Evolutionary conservation across 2,797 vertebrate genomes (phyloP), one percentile per base, ranked within the genome.

Genomic region (Protonibea diacanthus): DNA sequence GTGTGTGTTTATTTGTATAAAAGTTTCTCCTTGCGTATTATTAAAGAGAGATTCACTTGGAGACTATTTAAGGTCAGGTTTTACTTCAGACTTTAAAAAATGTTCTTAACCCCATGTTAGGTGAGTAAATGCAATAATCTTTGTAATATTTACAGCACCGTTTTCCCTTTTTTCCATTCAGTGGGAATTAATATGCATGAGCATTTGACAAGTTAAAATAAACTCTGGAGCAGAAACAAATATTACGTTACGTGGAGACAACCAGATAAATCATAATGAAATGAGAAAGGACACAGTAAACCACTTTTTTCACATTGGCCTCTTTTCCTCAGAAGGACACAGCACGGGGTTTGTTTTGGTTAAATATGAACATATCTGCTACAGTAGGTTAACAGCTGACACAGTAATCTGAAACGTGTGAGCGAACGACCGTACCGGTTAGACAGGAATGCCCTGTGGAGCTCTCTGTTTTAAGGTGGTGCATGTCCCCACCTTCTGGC

Each of bases 401-500:
- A 1, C 40, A 38, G 27, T 51, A 44, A 74, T 47, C 29, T 56
- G 23, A 77, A 44, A 48, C 52, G 11, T 38, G 21, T 61, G 55
- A 52, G n/a, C 38, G 45, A 18, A 70, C 45, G 11, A 55, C 12
- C 68, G 6, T 23, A 53, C 29, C 12, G 3, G 62, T 44, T 38
- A 48, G 42, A 67, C 33, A 20, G 29, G 29, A 76, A 20, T 20
- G 40, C 48, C 44, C 25, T 17, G 52, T 14, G 7, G 7, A 56
- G 9, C 8, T 1, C 18, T 57, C 25, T 27, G 1, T 66, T 49
- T 65, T 33, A 25, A 61, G 44, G 14, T 51, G 18, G 20, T 48
- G 47, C 14, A 18, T 71, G 64, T 69, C 71, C 0, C 69, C 87
- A 76, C 38, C 86, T n/a, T n/a, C 14, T 86, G 85, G 57, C 6